Base-by-base conservation (phyloP, 2,797 vertebrate species). In the Erethizon dorsatum region DNA sequence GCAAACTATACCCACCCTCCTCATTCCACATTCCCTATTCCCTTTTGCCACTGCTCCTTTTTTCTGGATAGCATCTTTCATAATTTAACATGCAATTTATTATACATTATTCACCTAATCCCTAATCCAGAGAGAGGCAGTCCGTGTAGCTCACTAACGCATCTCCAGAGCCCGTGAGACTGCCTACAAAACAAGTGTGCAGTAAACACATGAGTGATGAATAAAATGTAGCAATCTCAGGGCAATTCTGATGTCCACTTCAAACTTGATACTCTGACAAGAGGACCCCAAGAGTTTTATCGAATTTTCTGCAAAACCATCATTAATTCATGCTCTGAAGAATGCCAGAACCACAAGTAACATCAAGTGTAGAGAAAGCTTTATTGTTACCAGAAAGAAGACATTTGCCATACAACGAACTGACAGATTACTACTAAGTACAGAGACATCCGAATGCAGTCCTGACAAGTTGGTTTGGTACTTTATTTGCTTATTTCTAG, bases 381-480 rank as follows among this genome's bases (percentile, higher is more conserved):
- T 89, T 91, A 94, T 33, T 94, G 54, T 77, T 91, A 94, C 47
- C 31, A 75, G 65, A 73, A 69, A 90, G 57, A 95, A 83, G 82
- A 94, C 88, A 88, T 61, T 41, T 65, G 33, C 54, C 63, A 83
- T 45, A 89, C 3, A 90, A 31, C 54, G 37, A 94, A 82, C 61
- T 82, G 73, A 57, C 67, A 65, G 57, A 83, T 92, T 90, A 79
- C 52, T 71, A 67, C 13, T 50, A 13, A 75, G 22, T 56, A 91
- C 1, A 31, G 31, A 65, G 37, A 82, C 15, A 80, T 59, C 56
- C 56, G 80, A 97, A 91, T 87, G 85, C 4, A 75, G 65, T 61
- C 84, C 73, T 86, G 77, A 71, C 28, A 77, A 77, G 56, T n/a
- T 96, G 84, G 47, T 50, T 47, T 50, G 26, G 83, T 9, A 12